These are phyloP conservation scores for Baronia brevicornis DNA, from an alignment of 2,888 invertebrate genomes.

Conservation along the genomic window DNA sequence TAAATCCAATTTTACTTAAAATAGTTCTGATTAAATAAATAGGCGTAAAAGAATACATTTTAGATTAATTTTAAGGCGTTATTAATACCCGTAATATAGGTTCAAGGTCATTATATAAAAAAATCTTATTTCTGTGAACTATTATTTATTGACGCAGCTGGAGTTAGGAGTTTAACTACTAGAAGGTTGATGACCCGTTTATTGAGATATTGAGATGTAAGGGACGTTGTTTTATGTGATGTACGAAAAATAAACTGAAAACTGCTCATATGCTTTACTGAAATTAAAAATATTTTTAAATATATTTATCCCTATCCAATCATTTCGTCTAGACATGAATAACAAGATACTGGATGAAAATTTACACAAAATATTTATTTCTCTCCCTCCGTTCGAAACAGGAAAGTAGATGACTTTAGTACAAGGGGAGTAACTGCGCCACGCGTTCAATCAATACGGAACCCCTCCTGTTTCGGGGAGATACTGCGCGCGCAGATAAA, in stretches of 20 bases:
- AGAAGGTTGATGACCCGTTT: slow-evolving; percentile 24
- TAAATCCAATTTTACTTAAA: too few species aligned
- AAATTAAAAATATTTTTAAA: neutral
- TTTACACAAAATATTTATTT: slow-evolving; percentile 36
- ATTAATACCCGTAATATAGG: too few species aligned
- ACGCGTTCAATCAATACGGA: slow-evolving; percentile 59
- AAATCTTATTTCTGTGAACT: slow-evolving; percentile 16
- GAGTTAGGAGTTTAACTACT: slow-evolving; percentile 23
- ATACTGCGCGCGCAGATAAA: slow-evolving; percentile 52
- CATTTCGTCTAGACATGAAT: slow-evolving; percentile 20
- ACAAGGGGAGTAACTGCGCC: slow-evolving; percentile 37
- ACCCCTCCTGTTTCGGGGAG: slow-evolving; percentile 39
- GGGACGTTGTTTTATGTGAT: too few species aligned
- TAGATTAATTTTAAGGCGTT: too few species aligned
- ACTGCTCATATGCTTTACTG: neutral
- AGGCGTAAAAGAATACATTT: too few species aligned
- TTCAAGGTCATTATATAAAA: slow-evolving; percentile 7
- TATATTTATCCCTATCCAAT: too few species aligned
- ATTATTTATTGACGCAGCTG: slow-evolving; percentile 20
- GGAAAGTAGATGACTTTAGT: slow-evolving; percentile 33
- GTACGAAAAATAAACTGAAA: too few species aligned
- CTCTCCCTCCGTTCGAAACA: slow-evolving; percentile 35
- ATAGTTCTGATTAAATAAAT: too few species aligned
- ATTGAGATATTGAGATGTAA: slow-evolving; percentile 15
- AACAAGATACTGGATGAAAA: slow-evolving; percentile 25